Evolutionary conservation across 2,888 invertebrate species (phyloP).

Genomic region (Caenorhabditis becei): DNA sequence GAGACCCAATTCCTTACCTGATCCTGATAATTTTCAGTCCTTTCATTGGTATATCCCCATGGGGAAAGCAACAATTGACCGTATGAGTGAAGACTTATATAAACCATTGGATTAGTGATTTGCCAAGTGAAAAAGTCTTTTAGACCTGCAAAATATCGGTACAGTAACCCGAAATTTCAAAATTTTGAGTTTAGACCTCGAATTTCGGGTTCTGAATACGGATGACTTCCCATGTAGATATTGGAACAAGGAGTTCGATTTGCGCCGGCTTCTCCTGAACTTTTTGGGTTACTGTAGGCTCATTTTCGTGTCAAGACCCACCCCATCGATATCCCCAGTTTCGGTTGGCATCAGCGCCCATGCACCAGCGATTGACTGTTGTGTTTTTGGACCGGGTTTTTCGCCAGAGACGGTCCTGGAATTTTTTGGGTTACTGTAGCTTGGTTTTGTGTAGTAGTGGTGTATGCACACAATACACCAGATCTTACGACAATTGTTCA

Average conservation of each 20-base stretch:
- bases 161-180: no score
- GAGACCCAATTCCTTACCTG: constrained; percentile 60
- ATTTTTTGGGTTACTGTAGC: not conserved
- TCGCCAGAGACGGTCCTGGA: constrained; percentile 80
- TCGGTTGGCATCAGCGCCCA: constrained; percentile 81
- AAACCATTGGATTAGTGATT: constrained; percentile 75
- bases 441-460: no score
- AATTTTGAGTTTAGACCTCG: constrained; percentile 59
- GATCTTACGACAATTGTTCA: no score
- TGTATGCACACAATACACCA: no score
- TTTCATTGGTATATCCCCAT: constrained; percentile 79
- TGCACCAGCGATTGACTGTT: constrained; percentile 77
- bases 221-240: constrained; percentile 77
- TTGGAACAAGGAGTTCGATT: constrained; percentile 79
- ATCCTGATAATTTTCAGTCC: constrained; percentile 73
- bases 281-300: not conserved
- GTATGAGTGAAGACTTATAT: constrained; percentile 79
- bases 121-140: constrained; percentile 76
- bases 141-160: constrained; percentile 39
- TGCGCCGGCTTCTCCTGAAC: constrained; percentile 75
- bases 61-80: constrained; percentile 79
- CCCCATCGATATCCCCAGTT: constrained; percentile 81
- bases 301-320: constrained; percentile 9
- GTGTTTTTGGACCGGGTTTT: constrained; percentile 79
- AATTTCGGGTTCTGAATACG: constrained; percentile 76